A percentile compares a stretch with the other conserved stretches of the same genome.
phyloP scores from a whole-genome alignment of 2,888 invertebrate species.

The Eumacrocentrus americanus region DNA sequence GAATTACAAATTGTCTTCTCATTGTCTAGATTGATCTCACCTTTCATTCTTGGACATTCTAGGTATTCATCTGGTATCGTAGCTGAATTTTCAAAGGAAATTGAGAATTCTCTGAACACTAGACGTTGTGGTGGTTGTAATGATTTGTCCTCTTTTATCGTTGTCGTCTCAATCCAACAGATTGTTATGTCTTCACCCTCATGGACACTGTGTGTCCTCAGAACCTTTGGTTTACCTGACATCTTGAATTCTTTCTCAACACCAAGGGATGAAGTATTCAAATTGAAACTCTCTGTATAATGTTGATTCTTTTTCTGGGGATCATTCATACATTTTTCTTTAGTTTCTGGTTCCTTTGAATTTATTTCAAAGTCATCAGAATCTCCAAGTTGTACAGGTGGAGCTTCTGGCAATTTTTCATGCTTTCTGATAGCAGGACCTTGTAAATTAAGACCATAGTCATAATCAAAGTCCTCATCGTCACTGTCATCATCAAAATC shows the following conservation, averaged over 20 bases:
- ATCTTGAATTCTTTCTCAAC: constrained; percentile 22
- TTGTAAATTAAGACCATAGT: too few relatives aligned
- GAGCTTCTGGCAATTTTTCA: too few relatives aligned
- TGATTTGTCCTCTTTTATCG: constrained; percentile 41
- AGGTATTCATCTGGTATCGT: constrained; percentile 41
- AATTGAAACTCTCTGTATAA: constrained; percentile 8
- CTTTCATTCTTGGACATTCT: constrained; percentile 36
- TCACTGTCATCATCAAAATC: neutral
- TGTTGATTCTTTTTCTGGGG: neutral
- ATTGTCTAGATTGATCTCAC: constrained; percentile 34
- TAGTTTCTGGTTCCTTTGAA: too few relatives aligned
- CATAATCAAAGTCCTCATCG: neutral
- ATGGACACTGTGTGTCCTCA: constrained; percentile 34
- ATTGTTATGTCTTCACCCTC: constrained; percentile 40
- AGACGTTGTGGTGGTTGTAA: constrained; percentile 36
- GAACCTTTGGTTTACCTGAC: constrained; percentile 23
- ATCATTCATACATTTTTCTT: constrained; percentile 28
- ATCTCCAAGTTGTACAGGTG: too few relatives aligned
- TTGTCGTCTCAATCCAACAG: constrained; percentile 46
- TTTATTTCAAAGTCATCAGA: neutral
- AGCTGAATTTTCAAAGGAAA: constrained; percentile 45
- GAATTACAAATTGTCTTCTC: constrained; percentile 30
- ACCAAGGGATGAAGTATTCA: constrained; percentile 15
- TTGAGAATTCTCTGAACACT: constrained; percentile 44
- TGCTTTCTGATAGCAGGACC: too few relatives aligned